Base-by-base conservation (phyloP, 2,888 invertebrate genomes). In the Ectemnius cavifrons region DNA sequence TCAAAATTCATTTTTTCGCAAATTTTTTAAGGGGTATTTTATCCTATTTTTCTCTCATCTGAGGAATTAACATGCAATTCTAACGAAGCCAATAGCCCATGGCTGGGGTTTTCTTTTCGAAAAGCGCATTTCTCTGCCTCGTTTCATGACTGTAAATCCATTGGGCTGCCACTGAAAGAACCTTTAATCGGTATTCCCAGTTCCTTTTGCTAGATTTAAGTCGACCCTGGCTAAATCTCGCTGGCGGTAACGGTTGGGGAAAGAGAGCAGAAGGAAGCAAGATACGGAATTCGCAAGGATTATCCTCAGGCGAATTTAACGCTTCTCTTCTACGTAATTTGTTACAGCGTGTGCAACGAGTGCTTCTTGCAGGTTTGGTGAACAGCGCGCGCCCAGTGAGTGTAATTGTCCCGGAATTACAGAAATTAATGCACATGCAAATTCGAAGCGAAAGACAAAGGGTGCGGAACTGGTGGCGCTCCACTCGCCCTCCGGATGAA, bases 201-300 rank as follows among this genome's bases (percentile, higher is more conserved):
- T 60, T 60, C 61, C 70, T 61, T 70, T 70, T 73, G 4, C 73
- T 61, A 60, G 61, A 70, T 70, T 70, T 70, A 73, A 73, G 70
- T 61, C 37, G 65, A 45, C 37, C 47, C 62, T 57, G 63, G 59
- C 47, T 65, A 73, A 73, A 73, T 70, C 73, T 11, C 37, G 11
- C 37, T 4, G 8, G 2, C 23, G 23, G 23, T 0, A 23, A 23
- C 23, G 23, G 8, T 52, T 13, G 13, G 5, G 2, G 8, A 18
- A n/a, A 56, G 47, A 11, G 27, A 20, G 47, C 23, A 57, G 61
- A 61, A 70, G 58, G 52, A 14, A 52, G 47, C 14, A n/a, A 27
- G 46, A 57, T 27, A 56, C 52, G 56, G 64, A 63, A 70, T 70
- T 70, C 70, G 56, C 18, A 5, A 60, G 70, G 70, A 61, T 70